Base-by-base conservation (phyloP, 2,888 invertebrate genomes). In the Tetragonula carbonaria region DNA sequence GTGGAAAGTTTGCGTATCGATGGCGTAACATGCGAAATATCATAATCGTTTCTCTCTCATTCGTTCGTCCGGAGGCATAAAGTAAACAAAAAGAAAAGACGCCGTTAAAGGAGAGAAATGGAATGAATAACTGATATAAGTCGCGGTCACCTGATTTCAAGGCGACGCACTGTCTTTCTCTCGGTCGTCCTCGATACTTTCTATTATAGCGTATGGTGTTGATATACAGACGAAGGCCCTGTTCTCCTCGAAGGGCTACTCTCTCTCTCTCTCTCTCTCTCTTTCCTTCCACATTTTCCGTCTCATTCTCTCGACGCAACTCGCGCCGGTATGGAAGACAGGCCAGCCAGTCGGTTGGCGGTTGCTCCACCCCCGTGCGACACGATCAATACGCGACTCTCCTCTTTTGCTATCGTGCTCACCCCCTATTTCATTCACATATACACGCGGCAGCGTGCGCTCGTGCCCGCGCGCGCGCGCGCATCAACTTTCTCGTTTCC, bases 341-440 rank as follows among this genome's bases (percentile, higher is more conserved):
- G 89, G 88, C 90, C 88, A 91, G 92, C 92, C 90, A 91, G 92
- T 91, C 92, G 90, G 91, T 91, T 92, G 93, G 91, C 92, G 92
- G 91, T 93, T 92, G 93, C 92, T 93, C 93, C 92, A 93, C 94
- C 93, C 93, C 92, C 92, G 92, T 92, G 92, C 93, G 93, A 93
- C 94, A 93, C 94, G 94, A 94, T 94, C 94, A 94, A 94, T 94
- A 94, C 94, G 91, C 93, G 92, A 92, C 90, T 92, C 89, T 92
- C 91, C 91, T 91, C 90, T 84, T 80, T 84, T 83, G 72, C 84
- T 81, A 82, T 77, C 81, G 38, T 77, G 73, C 82, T 82, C 78
- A 74, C 72, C 81, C 83, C 66, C 77, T 71, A 78, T 82, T 77
- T 74, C 78, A 74, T 71, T 74, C 78, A 75, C 79, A 68, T 65